Conservation (phyloP, 2,113 vertebrate species). For the Peromyscus californicus region DNA sequence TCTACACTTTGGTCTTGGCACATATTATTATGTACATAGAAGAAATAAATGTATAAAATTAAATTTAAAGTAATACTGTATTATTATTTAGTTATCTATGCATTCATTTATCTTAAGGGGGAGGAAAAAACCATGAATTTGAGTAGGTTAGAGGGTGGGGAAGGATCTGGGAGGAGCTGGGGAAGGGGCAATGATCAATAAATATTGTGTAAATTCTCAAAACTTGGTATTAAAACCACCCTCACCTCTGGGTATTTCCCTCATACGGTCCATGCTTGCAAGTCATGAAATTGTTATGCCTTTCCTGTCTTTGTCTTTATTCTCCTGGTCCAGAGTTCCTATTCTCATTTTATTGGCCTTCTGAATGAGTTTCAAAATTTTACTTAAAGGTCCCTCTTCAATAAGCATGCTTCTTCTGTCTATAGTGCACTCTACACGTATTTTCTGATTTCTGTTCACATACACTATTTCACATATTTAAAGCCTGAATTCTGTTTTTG, state of each 20-base stretch:
- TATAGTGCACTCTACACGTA: background rate
- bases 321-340: background rate
- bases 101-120: background rate
- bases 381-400: background rate
- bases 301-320: background rate
- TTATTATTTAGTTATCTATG: background rate
- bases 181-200: background rate
- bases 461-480: background rate
- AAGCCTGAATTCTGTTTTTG: background rate
- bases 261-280: background rate
- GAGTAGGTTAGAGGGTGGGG: background rate
- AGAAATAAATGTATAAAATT: background rate
- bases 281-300: background rate
- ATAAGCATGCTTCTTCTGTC: background rate
- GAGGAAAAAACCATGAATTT: background rate
- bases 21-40: background rate
- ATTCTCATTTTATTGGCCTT: background rate
- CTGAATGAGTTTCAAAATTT: conserved; percentile 14
- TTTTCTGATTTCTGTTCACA: background rate
- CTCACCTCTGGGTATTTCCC: background rate
- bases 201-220: background rate
- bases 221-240: background rate
- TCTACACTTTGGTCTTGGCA: background rate
- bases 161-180: background rate
- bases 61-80: background rate